Percentiles rank a stretch among this genome's conserved stretches.
These are phyloP conservation scores for Gorsachius goisagi DNA, from an alignment of 2,113 vertebrate species.

Conservation along the genomic window DNA sequence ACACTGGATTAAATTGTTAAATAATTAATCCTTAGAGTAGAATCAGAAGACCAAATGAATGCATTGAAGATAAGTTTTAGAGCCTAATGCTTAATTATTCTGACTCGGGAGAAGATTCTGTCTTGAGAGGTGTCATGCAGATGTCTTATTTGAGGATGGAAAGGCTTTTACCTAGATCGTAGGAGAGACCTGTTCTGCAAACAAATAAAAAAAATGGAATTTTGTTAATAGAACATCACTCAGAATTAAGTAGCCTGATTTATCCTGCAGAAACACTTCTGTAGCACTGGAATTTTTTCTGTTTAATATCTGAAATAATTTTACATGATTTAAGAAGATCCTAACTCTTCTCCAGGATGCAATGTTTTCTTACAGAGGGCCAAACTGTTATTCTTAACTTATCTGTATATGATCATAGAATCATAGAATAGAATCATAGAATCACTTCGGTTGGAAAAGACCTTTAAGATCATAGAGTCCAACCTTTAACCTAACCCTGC, in stretches of 20 bases:
- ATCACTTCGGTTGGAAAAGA: too few species aligned
- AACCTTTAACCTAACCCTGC: too few species aligned
- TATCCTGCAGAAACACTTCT: not conserved
- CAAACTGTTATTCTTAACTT: not conserved
- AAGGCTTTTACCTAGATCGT: not conserved
- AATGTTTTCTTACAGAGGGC: not conserved
- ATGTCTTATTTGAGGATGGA: not conserved
- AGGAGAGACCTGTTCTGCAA: not conserved
- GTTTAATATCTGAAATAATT: not conserved
- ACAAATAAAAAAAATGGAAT: not conserved
- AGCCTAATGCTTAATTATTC: not conserved
- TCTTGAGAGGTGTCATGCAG: not conserved
- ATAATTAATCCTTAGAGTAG: not conserved
- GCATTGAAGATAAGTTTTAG: not conserved
- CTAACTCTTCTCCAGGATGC: not conserved
- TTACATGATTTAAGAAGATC: not conserved
- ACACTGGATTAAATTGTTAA: constrained; percentile 3
- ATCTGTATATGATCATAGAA: not conserved
- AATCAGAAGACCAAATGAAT: not conserved
- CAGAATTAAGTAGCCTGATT: not conserved
- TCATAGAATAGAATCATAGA: too few species aligned
- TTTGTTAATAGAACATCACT: not conserved
- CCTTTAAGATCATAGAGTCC: too few species aligned
- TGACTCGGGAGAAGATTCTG: not conserved
- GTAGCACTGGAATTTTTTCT: not conserved